A percentile compares a stretch with the other conserved stretches of the same genome.
These are phyloP conservation scores for Calonectris borealis DNA, from an alignment of 2,113 vertebrate genomes.

Conservation along the genomic window DNA sequence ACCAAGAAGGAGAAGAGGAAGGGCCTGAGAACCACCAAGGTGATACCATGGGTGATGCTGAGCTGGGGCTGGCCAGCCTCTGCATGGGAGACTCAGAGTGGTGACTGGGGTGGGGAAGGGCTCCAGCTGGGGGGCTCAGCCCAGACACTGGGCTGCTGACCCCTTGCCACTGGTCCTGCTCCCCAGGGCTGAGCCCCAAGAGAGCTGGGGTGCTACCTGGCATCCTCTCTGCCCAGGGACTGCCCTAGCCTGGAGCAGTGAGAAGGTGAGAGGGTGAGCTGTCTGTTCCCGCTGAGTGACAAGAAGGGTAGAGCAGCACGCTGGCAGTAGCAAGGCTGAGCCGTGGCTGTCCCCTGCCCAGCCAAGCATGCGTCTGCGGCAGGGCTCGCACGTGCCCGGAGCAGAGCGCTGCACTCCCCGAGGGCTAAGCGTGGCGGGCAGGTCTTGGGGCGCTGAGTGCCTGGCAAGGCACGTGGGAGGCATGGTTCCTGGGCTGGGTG, in stretches of 20 bases:
- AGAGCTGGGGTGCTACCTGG: not conserved
- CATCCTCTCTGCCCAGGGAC: not conserved
- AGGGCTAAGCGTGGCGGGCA: not conserved
- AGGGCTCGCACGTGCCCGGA: not conserved
- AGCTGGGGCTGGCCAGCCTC: not conserved
- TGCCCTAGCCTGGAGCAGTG: not conserved
- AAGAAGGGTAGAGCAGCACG: not conserved
- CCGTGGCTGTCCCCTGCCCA: rapidly evolving
- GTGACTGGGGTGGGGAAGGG: not conserved
- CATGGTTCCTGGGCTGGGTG: not conserved
- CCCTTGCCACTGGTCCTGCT: not conserved
- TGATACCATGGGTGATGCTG: not conserved
- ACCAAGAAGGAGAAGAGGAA: slow-evolving; percentile 51
- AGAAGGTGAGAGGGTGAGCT: not conserved
- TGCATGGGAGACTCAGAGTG: not conserved
- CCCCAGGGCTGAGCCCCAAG: not conserved
- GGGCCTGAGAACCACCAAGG: slow-evolving; percentile 68
- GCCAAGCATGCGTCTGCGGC: rapidly evolving
- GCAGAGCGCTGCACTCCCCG: not conserved
- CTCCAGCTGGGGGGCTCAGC: not conserved
- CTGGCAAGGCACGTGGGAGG: not conserved
- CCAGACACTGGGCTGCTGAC: not conserved
- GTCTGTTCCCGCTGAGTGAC: not conserved
- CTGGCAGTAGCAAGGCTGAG: not conserved
- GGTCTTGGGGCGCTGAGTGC: not conserved